Conservation (phyloP, 1,140 invertebrate genomes). For the Magallana angulata region DNA sequence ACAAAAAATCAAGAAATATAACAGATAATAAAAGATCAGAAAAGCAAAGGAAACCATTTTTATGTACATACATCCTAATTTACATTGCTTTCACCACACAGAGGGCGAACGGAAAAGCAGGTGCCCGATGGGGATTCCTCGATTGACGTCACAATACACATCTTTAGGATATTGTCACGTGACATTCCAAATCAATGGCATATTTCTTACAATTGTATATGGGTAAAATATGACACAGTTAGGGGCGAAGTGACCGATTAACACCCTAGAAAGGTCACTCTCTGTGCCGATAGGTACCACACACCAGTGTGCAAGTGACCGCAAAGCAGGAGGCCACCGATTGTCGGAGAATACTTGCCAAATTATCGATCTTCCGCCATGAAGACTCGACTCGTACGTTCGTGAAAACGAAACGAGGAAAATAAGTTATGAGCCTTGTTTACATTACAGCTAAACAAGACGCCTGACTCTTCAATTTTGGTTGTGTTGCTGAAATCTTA, state of each 20-base stretch:
- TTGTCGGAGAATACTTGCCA: not conserved
- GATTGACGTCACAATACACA: constrained; percentile 30
- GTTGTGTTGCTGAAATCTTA: constrained; percentile 20
- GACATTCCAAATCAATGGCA: constrained; percentile 24
- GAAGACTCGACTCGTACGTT: constrained; percentile 26
- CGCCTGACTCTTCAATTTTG: constrained; percentile 29
- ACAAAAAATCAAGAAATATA: no score
- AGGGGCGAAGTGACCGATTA: constrained; percentile 18
- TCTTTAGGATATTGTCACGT: constrained; percentile 24
- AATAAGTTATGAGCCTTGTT: constrained; percentile 22
- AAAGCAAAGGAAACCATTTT: no score
- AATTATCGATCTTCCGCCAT: constrained; percentile 30
- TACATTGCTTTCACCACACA: no score
- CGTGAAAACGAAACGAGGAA: constrained; percentile 22
- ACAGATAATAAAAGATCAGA: no score
- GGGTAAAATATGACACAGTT: constrained; percentile 21
- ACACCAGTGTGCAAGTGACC: not conserved
- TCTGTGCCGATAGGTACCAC: not conserved
- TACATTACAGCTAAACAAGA: constrained; percentile 25
- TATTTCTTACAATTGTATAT: constrained; percentile 11
- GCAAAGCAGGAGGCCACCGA: not conserved
- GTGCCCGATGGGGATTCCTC: constrained; percentile 28
- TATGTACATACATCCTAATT: no score
- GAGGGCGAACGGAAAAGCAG: not conserved
- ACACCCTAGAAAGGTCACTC: not conserved